Conservation (phyloP, 2,888 invertebrate species). For the Branchellion lobata region DNA sequence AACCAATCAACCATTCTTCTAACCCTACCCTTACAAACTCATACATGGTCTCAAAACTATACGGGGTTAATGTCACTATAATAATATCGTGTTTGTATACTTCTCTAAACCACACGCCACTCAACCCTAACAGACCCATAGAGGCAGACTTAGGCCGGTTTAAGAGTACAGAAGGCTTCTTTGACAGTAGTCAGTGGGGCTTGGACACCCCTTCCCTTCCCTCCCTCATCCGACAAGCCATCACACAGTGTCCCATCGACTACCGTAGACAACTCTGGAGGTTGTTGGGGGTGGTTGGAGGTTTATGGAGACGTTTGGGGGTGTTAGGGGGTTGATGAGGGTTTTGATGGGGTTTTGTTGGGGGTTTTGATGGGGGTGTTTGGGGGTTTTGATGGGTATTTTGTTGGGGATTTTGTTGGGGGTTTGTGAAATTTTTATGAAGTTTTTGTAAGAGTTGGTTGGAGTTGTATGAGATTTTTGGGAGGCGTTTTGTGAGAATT, state of each 20-base stretch:
- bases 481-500: too few relatives aligned
- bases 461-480: too few relatives aligned
- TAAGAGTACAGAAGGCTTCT: slow-evolving; percentile 64
- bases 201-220: slow-evolving; percentile 67
- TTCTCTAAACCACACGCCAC: not conserved
- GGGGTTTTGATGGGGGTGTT: not conserved
- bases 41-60: too few relatives aligned
- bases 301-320: not conserved
- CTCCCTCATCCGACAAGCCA: slow-evolving; percentile 66
- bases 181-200: slow-evolving; percentile 66
- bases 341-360: not conserved
- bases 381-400: not conserved
- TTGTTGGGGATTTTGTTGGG: not conserved
- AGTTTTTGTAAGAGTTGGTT: too few relatives aligned
- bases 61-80: not conserved
- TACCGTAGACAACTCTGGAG: slow-evolving; percentile 66
- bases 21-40: too few relatives aligned
- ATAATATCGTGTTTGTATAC: too few relatives aligned
- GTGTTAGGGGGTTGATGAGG: not conserved
- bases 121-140: slow-evolving; percentile 53
- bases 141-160: slow-evolving; percentile 64
- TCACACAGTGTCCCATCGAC: slow-evolving; percentile 68
- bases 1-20: too few relatives aligned
- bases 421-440: too few relatives aligned
- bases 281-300: slow-evolving; percentile 51